phyloP scores from a whole-genome alignment of 2,888 invertebrate species.

The Clistopyga incitator region DNA sequence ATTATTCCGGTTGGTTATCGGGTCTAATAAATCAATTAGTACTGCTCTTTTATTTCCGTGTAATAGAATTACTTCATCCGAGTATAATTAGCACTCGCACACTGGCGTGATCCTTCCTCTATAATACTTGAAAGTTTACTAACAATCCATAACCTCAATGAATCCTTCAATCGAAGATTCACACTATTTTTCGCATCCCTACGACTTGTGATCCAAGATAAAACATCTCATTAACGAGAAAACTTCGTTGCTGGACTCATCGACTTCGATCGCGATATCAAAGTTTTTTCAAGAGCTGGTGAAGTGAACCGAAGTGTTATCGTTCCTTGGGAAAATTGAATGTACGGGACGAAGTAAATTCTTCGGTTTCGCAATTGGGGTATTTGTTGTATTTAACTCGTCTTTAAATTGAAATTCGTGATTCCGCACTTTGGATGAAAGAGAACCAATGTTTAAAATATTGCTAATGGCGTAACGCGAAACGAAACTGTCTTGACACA shows the following conservation, averaged over 20 bases:
- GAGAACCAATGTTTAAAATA: no score
- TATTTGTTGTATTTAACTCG: not conserved
- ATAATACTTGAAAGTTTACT: slow-evolving; percentile 22
- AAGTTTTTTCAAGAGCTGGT: slow-evolving; percentile 28
- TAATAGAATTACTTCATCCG: slow-evolving; percentile 55
- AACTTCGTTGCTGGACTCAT: slow-evolving; percentile 15
- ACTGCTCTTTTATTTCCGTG: no score
- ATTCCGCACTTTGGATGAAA: not conserved
- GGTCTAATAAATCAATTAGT: no score
- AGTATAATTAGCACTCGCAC: slow-evolving; percentile 29
- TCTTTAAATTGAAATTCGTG: not conserved
- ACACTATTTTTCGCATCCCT: slow-evolving; percentile 34
- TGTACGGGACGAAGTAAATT: not conserved
- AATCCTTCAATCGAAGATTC: slow-evolving; percentile 47
- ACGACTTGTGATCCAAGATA: slow-evolving; percentile 56
- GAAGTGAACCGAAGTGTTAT: not conserved
- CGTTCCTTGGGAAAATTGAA: slow-evolving; percentile 11
- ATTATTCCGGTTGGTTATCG: no score
- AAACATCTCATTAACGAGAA: slow-evolving; percentile 61
- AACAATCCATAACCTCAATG: slow-evolving; percentile 12
- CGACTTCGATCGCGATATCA: slow-evolving; percentile 34
- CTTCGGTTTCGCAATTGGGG: not conserved
- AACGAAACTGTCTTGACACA: no score
- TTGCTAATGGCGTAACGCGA: no score
- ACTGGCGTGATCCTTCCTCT: slow-evolving; percentile 1